phyloP scores from a whole-genome alignment of 1,140 invertebrate genomes.

The Drosophila pallidifrons region DNA sequence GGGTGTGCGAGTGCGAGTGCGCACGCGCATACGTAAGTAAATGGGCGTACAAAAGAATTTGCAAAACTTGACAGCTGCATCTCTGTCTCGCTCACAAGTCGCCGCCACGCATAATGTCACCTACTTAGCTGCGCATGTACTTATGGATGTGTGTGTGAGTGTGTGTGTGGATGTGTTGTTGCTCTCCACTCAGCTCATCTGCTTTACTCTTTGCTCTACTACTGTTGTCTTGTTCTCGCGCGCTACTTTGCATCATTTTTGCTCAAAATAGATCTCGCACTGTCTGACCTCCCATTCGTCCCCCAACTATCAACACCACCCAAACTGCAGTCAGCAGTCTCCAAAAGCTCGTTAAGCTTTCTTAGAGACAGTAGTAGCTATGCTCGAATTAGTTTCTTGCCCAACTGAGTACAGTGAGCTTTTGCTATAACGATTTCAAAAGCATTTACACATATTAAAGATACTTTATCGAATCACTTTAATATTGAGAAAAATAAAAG shows the following conservation, averaged over 20 bases:
- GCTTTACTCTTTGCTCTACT: constrained; percentile 1
- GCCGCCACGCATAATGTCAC: constrained; percentile 45
- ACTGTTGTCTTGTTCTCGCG: not conserved
- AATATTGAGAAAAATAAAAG: no score
- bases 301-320: not conserved
- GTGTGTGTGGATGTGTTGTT: constrained; percentile 14
- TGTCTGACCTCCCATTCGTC: not conserved
- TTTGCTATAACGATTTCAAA: not conserved
- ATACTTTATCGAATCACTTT: no score
- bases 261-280: constrained; percentile 44
- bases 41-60: constrained; percentile 35
- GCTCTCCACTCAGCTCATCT: constrained; percentile 10
- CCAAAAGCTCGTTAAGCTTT: constrained; percentile 20
- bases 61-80: constrained; percentile 45
- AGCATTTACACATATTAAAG: no score
- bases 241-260: constrained; percentile 20
- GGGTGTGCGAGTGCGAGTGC: constrained; percentile 1
- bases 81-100: constrained; percentile 31
- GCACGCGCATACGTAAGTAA: constrained; percentile 4
- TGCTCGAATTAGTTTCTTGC: constrained; percentile 15
- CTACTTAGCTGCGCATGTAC: constrained; percentile 19
- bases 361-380: not conserved
- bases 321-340: constrained; percentile 21
- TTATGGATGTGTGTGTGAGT: constrained; percentile 5
- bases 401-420: not conserved